Conservation (phyloP, 1,140 invertebrate genomes). For the Phenacoccus solenopsis region DNA sequence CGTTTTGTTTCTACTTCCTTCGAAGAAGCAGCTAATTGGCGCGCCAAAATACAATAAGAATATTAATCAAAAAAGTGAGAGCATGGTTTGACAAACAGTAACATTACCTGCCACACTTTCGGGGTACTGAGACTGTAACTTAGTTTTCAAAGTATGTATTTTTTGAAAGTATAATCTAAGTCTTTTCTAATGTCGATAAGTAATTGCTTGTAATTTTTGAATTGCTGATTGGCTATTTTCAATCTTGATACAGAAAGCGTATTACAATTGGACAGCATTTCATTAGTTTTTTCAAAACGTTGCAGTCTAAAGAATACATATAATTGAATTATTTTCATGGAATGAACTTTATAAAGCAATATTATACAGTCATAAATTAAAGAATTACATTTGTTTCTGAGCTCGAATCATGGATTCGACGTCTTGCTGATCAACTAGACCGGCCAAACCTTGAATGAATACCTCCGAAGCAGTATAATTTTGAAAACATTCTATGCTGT, state of each 20-base stretch:
- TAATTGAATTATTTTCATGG: too few species aligned
- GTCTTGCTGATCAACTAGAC: constrained; percentile 80
- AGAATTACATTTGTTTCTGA: constrained; percentile 89
- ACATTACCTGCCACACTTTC: constrained; percentile 63
- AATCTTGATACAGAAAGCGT: constrained; percentile 65
- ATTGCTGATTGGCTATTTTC: constrained; percentile 67
- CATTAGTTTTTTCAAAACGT: constrained; percentile 92
- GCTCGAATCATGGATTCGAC: constrained; percentile 79
- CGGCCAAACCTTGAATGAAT: constrained; percentile 76
- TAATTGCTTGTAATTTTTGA: constrained; percentile 78
- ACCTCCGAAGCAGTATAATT: constrained; percentile 82
- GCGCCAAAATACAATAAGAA: too few species aligned
- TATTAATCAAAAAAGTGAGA: too few species aligned
- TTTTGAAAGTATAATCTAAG: constrained; percentile 45
- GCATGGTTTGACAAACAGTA: too few species aligned
- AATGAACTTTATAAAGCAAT: too few species aligned
- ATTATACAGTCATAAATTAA: too few species aligned
- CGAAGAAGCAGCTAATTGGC: too few species aligned
- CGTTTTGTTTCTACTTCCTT: too few species aligned
- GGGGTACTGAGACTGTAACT: constrained; percentile 71
- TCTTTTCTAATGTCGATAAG: constrained; percentile 50
- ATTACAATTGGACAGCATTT: constrained; percentile 93
- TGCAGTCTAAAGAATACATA: constrained; percentile 67
- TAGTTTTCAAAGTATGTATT: constrained; percentile 59
- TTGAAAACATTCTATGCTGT: constrained; percentile 68